These are phyloP conservation scores for Agrotis exclamationis DNA, from an alignment of 2,888 invertebrate genomes.

Conservation along the genomic window DNA sequence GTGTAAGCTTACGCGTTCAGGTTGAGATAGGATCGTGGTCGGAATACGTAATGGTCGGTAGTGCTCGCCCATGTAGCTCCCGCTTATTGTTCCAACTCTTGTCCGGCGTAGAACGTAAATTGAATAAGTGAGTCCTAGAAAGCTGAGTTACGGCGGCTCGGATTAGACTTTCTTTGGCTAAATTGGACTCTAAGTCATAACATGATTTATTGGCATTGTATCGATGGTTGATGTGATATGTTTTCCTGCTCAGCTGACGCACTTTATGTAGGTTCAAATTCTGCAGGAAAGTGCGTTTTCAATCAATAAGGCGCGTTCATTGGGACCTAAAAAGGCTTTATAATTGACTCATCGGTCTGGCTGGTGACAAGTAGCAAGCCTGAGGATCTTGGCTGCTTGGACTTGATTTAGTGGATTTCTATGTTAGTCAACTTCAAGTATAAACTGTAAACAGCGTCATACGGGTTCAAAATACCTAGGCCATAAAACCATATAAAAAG, in stretches of 20 bases:
- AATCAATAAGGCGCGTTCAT: slow-evolving; percentile 53
- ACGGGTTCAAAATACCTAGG: slow-evolving; percentile 2
- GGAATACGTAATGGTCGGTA: slow-evolving; percentile 89
- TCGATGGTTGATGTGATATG: slow-evolving; percentile 64
- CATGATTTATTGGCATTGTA: slow-evolving; percentile 69
- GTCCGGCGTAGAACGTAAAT: slow-evolving; percentile 80
- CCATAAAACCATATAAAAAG: slow-evolving; percentile 1
- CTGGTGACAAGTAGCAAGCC: slow-evolving; percentile 20
- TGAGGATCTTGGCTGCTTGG: slow-evolving; percentile 17
- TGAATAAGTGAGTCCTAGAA: slow-evolving; percentile 81
- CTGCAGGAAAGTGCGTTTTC: slow-evolving; percentile 27
- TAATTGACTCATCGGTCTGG: slow-evolving; percentile 53
- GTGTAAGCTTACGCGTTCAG: slow-evolving; percentile 61
- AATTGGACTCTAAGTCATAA: slow-evolving; percentile 79
- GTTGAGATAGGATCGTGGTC: slow-evolving; percentile 81
- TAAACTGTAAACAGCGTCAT: slow-evolving; percentile 6
- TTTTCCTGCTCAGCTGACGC: slow-evolving; percentile 53
- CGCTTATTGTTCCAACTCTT: slow-evolving; percentile 81
- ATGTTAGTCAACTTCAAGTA: slow-evolving; percentile 3
- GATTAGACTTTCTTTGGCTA: slow-evolving; percentile 71
- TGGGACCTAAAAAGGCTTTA: slow-evolving; percentile 46
- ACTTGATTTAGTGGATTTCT: slow-evolving; percentile 35
- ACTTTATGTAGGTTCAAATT: slow-evolving; percentile 55
- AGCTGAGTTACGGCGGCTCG: slow-evolving; percentile 70
- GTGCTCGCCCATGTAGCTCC: slow-evolving; percentile 86